Evolutionary conservation across 2,888 invertebrate species (phyloP), one percentile per base, ranked within the genome.

Genomic region (Odontomyia ornata): DNA sequence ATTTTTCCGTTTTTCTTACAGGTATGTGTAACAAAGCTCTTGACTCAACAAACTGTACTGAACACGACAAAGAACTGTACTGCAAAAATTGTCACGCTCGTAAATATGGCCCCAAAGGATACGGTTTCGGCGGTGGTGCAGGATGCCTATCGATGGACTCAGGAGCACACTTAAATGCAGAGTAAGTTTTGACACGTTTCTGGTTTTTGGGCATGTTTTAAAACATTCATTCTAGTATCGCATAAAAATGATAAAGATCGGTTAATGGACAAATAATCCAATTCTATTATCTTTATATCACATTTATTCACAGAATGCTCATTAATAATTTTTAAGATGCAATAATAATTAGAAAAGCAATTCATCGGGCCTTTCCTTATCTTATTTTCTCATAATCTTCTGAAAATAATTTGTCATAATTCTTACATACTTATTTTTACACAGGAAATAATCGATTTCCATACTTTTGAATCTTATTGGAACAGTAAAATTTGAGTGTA

Each of bases 61-160:
- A 98, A 88, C 99, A 99, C 90, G 97, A 97, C 86, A 95, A 95
- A 85, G 95, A 96, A 89, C 91, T 99, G 83, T 99, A 89, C 92
- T 99, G 99, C 92, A 98, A 98, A 83, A 87, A 87, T 82, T 87
- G 99, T 91, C 98, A 99, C 88, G 98, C 93, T 84, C 94, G 98
- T 87, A 97, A 98, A 91, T 98, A 94, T 89, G 99, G 99, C 86
- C 98, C 98, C 83, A 98, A 96, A 89, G 97, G 97, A 83, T 97
- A 98, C 89, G 98, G 98, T 84, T 98, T 98, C 88, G 98, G 99
- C 83, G 97, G 97, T 85, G 99, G 99, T 84, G 98, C 98, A 85
- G 98, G 98, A 82, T 95, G 95, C 88, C 91, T 98, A 85, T 96
- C 95, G 88, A 98, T 96, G 96, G 98, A 98, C 90, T 89, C 93